Percentiles rank a stretch among this genome's conserved stretches.
Evolutionary conservation across 2,797 vertebrate species (phyloP).

Genomic region (Bryconaethiops microstoma): DNA sequence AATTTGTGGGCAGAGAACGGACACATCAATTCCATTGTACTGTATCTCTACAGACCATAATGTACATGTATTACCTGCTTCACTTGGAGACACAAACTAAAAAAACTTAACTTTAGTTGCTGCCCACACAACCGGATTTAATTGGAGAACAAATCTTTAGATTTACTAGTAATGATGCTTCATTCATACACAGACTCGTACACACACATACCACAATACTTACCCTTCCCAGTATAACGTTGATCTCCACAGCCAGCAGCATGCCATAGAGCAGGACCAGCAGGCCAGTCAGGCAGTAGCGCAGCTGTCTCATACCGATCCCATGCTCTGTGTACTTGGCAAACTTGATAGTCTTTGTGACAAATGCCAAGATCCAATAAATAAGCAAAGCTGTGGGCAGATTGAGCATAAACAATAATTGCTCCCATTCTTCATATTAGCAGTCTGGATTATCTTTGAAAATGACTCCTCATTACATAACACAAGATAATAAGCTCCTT

Average conservation of each 20-base stretch:
- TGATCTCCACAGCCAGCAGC: slow-evolving; percentile 93
- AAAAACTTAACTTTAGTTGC: background rate
- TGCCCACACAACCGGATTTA: background rate
- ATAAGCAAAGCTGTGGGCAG: slow-evolving; percentile 84
- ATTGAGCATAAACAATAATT: slow-evolving; percentile 21
- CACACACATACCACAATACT: slow-evolving; percentile 58
- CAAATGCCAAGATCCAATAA: slow-evolving; percentile 95
- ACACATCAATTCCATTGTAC: no score
- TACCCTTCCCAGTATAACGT: slow-evolving; percentile 95
- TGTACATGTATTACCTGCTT: background rate
- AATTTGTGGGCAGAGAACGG: no score
- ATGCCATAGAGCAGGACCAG: slow-evolving; percentile 90
- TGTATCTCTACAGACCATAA: no score
- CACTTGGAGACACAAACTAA: background rate
- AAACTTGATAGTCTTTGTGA: slow-evolving; percentile 97
- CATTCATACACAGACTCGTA: slow-evolving; percentile 1
- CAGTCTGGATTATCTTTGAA: background rate
- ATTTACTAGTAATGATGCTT: background rate
- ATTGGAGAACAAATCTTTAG: background rate
- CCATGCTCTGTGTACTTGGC: slow-evolving; percentile 94
- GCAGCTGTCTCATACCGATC: slow-evolving; percentile 89
- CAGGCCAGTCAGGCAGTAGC: slow-evolving; percentile 94
- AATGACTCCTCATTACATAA: background rate
- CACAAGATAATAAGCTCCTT: background rate
- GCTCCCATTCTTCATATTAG: background rate